phyloP scores from a whole-genome alignment of 2,113 vertebrate species.

The Hyaena hyaena region DNA sequence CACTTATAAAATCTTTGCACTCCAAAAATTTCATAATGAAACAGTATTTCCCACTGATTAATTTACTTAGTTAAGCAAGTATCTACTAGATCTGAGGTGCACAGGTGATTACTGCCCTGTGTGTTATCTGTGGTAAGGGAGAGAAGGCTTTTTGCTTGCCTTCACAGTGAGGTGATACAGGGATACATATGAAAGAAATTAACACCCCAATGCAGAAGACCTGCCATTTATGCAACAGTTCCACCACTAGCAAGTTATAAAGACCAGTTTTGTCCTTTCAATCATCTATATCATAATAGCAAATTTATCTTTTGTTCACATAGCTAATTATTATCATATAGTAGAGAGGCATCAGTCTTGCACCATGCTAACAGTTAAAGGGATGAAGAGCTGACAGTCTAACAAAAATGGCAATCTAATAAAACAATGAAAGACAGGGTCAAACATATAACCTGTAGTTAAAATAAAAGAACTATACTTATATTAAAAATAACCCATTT shows the following conservation, averaged over 20 bases:
- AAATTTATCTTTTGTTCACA: constrained; percentile 29
- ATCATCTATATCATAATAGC: background rate
- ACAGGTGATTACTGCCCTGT: background rate
- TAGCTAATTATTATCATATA: constrained; percentile 8
- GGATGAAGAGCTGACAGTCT: background rate
- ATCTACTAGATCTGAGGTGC: background rate
- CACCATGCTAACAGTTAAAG: background rate
- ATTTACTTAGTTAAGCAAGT: background rate
- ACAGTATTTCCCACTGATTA: background rate
- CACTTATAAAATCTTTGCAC: background rate
- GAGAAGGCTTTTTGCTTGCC: background rate
- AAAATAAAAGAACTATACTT: background rate
- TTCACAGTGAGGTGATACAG: background rate
- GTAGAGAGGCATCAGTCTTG: background rate
- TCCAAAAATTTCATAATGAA: constrained; percentile 4
- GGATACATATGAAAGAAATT: background rate
- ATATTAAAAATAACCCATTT: background rate
- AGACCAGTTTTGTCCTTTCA: background rate
- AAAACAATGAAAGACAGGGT: background rate
- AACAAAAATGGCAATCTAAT: background rate
- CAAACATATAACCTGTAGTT: background rate
- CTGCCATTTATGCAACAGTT: background rate
- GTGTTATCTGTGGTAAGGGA: background rate
- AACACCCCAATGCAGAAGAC: background rate
- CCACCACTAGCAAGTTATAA: background rate